Evolutionary conservation across 1,140 invertebrate species (phyloP).

Genomic region (Orchesella cincta): DNA sequence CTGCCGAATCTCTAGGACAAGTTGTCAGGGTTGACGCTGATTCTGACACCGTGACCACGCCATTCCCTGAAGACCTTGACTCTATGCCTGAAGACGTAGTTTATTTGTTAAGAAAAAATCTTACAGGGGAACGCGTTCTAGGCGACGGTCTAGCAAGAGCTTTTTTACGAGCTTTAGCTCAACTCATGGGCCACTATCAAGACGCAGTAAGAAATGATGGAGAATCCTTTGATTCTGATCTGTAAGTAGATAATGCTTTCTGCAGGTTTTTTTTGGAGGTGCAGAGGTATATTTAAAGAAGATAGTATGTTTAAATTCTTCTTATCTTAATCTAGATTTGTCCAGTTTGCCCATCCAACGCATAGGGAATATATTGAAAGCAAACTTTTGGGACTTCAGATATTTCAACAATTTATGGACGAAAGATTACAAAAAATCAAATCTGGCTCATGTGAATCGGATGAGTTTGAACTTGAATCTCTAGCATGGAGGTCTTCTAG

Average conservation of each 20-base stretch:
- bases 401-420: constrained; percentile 95
- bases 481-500: constrained; percentile 73
- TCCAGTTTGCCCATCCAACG: constrained; percentile 42
- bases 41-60: constrained; percentile 76
- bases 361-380: constrained; percentile 41
- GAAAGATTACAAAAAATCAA: constrained; percentile 86
- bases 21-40: constrained; percentile 90
- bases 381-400: constrained; percentile 89
- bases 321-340: constrained; percentile 39
- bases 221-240: constrained; percentile 40
- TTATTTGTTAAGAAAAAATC: constrained; percentile 62
- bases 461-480: constrained; percentile 87
- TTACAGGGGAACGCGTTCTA: constrained; percentile 58
- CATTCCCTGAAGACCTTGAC: constrained; percentile 80
- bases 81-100: constrained; percentile 67
- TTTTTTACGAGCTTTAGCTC: constrained; percentile 84
- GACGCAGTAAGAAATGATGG: constrained; percentile 71
- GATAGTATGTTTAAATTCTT: background rate
- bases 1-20: constrained; percentile 75
- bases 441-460: constrained; percentile 82
- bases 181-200: constrained; percentile 88
- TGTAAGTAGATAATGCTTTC: constrained; percentile 33
- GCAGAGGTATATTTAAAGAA: too few relatives aligned
- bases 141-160: constrained; percentile 88
- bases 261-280: background rate